These are phyloP conservation scores for Rhaphigaster nebulosa DNA, from an alignment of 2,888 invertebrate genomes.

Conservation along the genomic window DNA sequence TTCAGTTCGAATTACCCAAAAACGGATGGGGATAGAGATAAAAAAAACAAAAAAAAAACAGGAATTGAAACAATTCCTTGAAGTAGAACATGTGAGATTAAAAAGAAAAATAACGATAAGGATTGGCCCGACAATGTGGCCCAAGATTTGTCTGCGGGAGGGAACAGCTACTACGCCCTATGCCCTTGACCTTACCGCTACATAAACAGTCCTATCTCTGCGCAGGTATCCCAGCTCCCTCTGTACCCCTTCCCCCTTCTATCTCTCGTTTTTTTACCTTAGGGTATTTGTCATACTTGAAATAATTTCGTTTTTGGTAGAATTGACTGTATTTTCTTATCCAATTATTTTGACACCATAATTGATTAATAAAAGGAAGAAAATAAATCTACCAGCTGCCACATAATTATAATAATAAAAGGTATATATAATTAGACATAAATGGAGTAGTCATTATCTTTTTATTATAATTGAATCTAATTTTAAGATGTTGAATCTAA, in stretches of 20 bases:
- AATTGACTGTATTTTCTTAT: background rate
- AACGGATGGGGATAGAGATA: too few relatives aligned
- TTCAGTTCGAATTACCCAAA: too few relatives aligned
- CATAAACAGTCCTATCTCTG: conserved; percentile 6
- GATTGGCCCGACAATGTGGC: background rate
- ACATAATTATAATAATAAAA: too few relatives aligned
- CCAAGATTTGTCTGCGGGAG: background rate
- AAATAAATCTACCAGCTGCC: too few relatives aligned
- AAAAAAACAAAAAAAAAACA: too few relatives aligned
- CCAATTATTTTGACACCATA: background rate
- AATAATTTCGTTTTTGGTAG: background rate
- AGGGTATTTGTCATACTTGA: background rate
- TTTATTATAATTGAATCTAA: too few relatives aligned
- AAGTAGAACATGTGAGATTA: too few relatives aligned
- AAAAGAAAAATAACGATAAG: too few relatives aligned
- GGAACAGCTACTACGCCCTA: background rate
- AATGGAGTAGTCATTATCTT: too few relatives aligned
- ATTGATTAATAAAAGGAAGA: background rate
- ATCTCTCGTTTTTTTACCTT: background rate
- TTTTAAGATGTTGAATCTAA: too few relatives aligned
- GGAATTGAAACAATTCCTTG: too few relatives aligned
- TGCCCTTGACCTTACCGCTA: conserved; percentile 5
- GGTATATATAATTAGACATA: too few relatives aligned
- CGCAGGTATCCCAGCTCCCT: conserved; percentile 32
- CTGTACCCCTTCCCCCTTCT: background rate